phyloP scores from a whole-genome alignment of 2,888 invertebrate genomes.

The Liodrosophila aerea region DNA sequence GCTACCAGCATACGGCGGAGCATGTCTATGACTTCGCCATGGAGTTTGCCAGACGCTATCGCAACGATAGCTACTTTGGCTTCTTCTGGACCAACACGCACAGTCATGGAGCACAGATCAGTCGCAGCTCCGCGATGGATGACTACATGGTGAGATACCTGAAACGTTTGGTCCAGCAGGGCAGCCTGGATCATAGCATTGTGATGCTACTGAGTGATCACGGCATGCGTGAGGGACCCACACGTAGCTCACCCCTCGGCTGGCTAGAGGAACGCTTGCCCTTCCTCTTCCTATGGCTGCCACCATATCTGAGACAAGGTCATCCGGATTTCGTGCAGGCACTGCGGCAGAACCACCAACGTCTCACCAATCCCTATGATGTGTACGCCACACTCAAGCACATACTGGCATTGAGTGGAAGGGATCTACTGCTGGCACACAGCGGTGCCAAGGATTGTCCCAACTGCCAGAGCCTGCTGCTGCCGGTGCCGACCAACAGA shows the following conservation, averaged over 20 bases:
- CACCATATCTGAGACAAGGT: constrained; percentile 84
- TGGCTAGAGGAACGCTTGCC: constrained; percentile 90
- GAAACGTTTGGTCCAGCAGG: constrained; percentile 83
- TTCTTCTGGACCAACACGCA: constrained; percentile 90
- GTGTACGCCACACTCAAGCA: constrained; percentile 87
- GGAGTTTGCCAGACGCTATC: constrained; percentile 86
- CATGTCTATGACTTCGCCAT: constrained; percentile 86
- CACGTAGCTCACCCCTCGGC: constrained; percentile 86
- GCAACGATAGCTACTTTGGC: constrained; percentile 86
- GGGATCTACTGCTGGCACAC: fast-evolving
- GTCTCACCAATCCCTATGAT: constrained; percentile 89
- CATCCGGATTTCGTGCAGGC: constrained; percentile 84
- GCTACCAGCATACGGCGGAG: constrained; percentile 85
- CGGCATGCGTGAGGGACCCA: constrained; percentile 87
- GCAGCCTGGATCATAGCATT: constrained; percentile 84
- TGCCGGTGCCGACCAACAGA: constrained; percentile 81
- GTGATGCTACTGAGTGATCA: constrained; percentile 89
- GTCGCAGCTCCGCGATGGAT: constrained; percentile 85
- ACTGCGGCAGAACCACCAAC: constrained; percentile 85
- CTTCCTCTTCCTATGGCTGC: constrained; percentile 87
- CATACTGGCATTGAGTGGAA: constrained; percentile 82
- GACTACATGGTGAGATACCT: constrained; percentile 84
- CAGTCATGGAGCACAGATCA: constrained; percentile 85
- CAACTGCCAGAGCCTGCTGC: constrained; percentile 86
- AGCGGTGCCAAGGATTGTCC: constrained; percentile 83